These are phyloP conservation scores for Ischnus inquisitorius DNA, from an alignment of 2,888 invertebrate genomes.

Conservation along the genomic window DNA sequence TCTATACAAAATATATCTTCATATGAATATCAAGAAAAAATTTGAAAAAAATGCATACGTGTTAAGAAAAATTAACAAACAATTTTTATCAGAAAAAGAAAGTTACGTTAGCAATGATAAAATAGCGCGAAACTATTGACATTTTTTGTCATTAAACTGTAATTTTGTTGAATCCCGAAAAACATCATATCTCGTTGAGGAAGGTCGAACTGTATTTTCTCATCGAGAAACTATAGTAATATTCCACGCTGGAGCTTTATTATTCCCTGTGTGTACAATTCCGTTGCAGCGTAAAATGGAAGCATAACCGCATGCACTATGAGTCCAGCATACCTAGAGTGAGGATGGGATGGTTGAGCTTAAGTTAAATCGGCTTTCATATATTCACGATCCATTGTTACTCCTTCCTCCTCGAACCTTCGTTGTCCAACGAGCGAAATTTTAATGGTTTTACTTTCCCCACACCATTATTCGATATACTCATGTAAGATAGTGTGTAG, in stretches of 20 bases:
- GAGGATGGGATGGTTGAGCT: slow-evolving; percentile 26
- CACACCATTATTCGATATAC: slow-evolving; percentile 77
- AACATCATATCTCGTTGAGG: neutral
- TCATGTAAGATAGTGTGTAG: slow-evolving; percentile 70
- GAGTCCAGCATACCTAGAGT: slow-evolving; percentile 3
- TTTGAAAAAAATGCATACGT: no score
- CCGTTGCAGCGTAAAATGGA: neutral
- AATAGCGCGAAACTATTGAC: no score
- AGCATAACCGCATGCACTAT: slow-evolving; percentile 36
- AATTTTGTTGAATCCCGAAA: neutral
- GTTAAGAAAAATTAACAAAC: no score
- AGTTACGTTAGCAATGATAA: no score
- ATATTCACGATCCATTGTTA: slow-evolving; percentile 70
- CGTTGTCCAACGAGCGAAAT: slow-evolving; percentile 49
- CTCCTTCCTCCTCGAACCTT: slow-evolving; percentile 41
- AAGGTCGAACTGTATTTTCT: neutral
- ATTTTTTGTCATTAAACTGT: neutral
- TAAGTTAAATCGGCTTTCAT: slow-evolving; percentile 57
- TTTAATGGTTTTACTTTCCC: slow-evolving; percentile 47
- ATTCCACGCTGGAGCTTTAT: neutral
- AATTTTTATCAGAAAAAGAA: no score
- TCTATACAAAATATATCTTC: no score
- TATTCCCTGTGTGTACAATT: neutral
- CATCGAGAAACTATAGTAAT: neutral
- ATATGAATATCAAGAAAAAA: no score